A percentile compares a stretch with the other conserved stretches of the same genome.
Evolutionary conservation across 2,888 invertebrate species (phyloP).

Genomic region (Polydrusus cervinus): DNA sequence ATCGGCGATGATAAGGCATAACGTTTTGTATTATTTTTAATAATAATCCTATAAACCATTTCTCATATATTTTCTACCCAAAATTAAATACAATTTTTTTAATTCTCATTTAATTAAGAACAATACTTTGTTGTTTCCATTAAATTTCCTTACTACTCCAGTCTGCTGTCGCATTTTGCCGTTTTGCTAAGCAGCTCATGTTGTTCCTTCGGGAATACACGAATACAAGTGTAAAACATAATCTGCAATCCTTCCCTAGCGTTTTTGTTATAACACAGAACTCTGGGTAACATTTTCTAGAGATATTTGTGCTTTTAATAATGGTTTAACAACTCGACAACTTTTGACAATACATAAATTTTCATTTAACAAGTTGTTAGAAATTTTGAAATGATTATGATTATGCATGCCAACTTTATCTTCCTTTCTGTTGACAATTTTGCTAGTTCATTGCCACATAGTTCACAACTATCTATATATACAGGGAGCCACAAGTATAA

Average conservation of each 20-base stretch:
- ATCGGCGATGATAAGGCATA: no score
- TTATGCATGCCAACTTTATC: no score
- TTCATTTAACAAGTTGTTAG: neutral
- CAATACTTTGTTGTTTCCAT: constrained; percentile 8
- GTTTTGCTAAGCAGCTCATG: constrained; percentile 16
- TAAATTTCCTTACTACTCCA: constrained; percentile 7
- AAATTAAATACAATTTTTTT: no score
- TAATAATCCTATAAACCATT: no score
- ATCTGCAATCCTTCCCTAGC: constrained; percentile 33
- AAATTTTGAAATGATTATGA: neutral
- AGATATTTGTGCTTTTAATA: constrained; percentile 14
- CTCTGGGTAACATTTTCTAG: constrained; percentile 3
- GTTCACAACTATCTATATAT: no score
- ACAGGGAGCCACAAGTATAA: no score
- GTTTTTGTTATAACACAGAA: constrained; percentile 27
- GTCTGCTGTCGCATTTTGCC: constrained; percentile 4
- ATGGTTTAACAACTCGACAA: constrained; percentile 7
- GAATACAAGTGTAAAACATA: constrained; percentile 48
- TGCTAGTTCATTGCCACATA: no score
- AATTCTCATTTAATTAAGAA: neutral
- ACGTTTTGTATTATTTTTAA: no score
- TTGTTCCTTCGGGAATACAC: constrained; percentile 15
- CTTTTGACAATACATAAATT: neutral
- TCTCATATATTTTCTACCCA: no score
- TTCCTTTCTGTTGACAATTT: no score